A percentile compares a stretch with the other conserved stretches of the same genome.
Conservation (phyloP, 2,797 vertebrate species). For the Dryobates pubescens region DNA sequence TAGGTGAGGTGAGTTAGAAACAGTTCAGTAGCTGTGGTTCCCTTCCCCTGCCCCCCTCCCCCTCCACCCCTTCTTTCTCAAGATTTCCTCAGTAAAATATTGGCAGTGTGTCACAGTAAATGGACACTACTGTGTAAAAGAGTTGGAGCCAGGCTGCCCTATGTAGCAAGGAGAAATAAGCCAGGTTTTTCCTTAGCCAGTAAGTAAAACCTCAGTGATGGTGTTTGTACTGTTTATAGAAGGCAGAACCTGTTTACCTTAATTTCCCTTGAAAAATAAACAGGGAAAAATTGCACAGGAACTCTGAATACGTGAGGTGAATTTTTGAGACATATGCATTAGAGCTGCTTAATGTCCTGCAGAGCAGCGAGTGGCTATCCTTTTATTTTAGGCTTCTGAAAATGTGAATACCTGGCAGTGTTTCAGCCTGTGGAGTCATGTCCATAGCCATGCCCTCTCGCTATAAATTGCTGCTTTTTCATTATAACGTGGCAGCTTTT, state of each 20-base stretch:
- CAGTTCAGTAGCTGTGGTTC: background rate
- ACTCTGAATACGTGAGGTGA: background rate
- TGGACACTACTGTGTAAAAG: background rate
- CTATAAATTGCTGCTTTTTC: constrained; percentile 18
- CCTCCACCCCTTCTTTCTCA: background rate
- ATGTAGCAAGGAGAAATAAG: background rate
- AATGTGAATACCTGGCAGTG: constrained; percentile 13
- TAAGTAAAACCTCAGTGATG: background rate
- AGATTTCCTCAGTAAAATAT: background rate
- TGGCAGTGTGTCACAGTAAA: background rate
- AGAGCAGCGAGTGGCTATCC: background rate
- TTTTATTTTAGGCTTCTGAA: constrained; percentile 35
- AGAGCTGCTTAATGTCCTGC: background rate
- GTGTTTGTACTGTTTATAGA: background rate
- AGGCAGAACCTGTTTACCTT: background rate
- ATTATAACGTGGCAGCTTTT: background rate
- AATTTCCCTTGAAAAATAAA: background rate
- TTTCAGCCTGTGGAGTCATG: constrained; percentile 16
- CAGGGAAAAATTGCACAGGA: background rate
- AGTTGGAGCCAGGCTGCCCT: background rate
- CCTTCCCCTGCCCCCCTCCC: background rate
- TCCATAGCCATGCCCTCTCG: background rate
- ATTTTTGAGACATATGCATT: background rate
- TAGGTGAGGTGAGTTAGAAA: background rate
- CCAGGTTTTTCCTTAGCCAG: background rate